These are phyloP conservation scores for Chaetophractus vellerosus DNA, from an alignment of 2,797 vertebrate species.

Conservation along the genomic window DNA sequence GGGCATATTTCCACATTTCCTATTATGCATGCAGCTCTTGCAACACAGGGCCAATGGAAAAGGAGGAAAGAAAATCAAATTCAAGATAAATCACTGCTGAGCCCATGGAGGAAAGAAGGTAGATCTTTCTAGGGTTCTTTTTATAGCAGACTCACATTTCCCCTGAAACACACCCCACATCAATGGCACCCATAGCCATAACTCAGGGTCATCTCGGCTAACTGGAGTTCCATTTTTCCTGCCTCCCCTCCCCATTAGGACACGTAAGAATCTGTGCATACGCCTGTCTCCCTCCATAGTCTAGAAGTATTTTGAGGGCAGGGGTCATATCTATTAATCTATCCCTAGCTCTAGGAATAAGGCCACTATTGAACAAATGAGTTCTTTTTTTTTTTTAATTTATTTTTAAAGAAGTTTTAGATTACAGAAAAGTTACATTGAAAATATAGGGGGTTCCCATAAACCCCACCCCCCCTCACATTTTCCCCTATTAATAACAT, in stretches of 20 bases:
- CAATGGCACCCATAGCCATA: neutral
- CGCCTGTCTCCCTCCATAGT: neutral
- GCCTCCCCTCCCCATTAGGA: accelerated
- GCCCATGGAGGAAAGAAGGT: neutral
- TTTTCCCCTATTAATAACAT: no score
- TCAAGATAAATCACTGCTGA: neutral
- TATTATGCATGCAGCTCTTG: neutral
- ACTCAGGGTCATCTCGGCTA: neutral
- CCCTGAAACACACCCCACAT: accelerated
- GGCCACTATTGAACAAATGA: neutral
- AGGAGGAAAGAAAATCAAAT: neutral
- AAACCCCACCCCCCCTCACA: no score
- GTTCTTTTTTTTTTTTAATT: no score
- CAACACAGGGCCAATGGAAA: neutral
- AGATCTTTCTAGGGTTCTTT: neutral
- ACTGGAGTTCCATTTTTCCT: no score
- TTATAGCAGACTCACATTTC: no score
- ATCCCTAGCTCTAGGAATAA: neutral
- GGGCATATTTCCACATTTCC: neutral
- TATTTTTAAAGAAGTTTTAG: no score
- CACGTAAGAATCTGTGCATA: neutral
- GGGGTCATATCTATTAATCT: neutral
- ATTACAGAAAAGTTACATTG: no score
- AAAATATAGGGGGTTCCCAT: no score
- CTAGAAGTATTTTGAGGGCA: neutral